Evolutionary conservation across 2,113 vertebrate genomes (phyloP), one percentile per base, ranked within the genome.

Genomic region (Crotalus horridus): DNA sequence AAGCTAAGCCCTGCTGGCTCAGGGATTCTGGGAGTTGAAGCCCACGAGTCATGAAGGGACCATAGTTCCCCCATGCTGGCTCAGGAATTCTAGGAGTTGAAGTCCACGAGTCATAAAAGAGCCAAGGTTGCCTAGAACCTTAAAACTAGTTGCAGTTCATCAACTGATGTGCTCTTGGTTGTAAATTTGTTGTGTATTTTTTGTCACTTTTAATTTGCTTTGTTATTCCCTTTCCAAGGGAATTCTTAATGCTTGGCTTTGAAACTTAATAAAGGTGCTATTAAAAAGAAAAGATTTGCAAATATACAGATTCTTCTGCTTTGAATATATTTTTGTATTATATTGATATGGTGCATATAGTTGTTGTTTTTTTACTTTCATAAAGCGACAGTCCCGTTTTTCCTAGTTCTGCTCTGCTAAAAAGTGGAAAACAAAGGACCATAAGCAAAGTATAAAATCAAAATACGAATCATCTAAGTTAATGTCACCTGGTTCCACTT

Each of bases 401-500:
- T 59, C 53, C n/a, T 58, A 56, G 23, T 4, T 23, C 7, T 74
- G 29, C 53, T 69, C 81, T 91, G 74, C 21, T 81, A 51, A 61
- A 53, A 3, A 23, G 12, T 39, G 69, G 33, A 21, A 81, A 39
- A 88, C 39, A 29, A 15, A 21, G 29, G 33, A 26, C 1, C 58
- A 74, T 81, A 87, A 48, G 26, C 8, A 0, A 23, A 46, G 24
- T 46, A 7, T n/a, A 24, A 56, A 85, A 43, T 43, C 39, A 81
- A 53, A 91, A 86, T 26, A 3, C 64, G 33, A 6, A 26, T 7
- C 10, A 15, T 85, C 86, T 55, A 87, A 88, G 56, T 89, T 94
- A 94, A 43, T 6, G 97, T 94, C 97, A 99, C 99, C 97, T 98
- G 97, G 93, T 96, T 96, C 98, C 97, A 98, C 12, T 98, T 97